Base-by-base conservation (phyloP, 2,888 invertebrate species). In the Notocelia uddmanniana region DNA sequence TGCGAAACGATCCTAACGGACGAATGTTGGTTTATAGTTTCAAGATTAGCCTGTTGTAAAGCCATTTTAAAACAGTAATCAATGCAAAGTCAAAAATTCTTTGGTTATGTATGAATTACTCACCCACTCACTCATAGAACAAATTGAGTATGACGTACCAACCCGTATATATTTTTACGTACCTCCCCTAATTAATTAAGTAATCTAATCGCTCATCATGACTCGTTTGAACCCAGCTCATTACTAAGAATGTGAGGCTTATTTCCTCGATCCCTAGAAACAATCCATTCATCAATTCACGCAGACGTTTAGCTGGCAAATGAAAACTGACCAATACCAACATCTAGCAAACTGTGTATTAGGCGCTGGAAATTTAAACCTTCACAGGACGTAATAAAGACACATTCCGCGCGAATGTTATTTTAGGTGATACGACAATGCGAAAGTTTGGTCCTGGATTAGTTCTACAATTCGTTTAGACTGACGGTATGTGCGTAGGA, bases 401-500 rank as follows among this genome's bases (percentile, higher is more conserved):
- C 1, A 34, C 19, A n/a, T 31, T 52, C 18, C 15, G 3, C 31
- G 15, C 8, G 8, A 2, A 37, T n/a, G 0, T 0, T 15, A 34
- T 54, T 31, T 54, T 6, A 34, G 8, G 3, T 21, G 21, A 64
- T 37, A 10, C 3, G 64, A 34, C 21, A 52, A 10, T 54, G 34
- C 37, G n/a, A 52, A 54, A n/a, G 15, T 11, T 41, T 23, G 21
- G 15, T 3, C 15, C 5, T 23, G 64, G 34, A 64, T 67, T 71
- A 59, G 58, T 60, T 67, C 45, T 71, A 71, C 41, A 34, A 67
- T 67, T 55, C 60, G 60, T 60, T 54, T 66, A 52, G 58, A 58
- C n/a, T 41, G 52, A 50, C 13, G 55, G 26, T 55, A 60, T 60
- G 59, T 11, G 66, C 62, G 74, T 71, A 63, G 74, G 74, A 50